phyloP scores from a whole-genome alignment of 2,797 vertebrate genomes.

The Falco cherrug region DNA sequence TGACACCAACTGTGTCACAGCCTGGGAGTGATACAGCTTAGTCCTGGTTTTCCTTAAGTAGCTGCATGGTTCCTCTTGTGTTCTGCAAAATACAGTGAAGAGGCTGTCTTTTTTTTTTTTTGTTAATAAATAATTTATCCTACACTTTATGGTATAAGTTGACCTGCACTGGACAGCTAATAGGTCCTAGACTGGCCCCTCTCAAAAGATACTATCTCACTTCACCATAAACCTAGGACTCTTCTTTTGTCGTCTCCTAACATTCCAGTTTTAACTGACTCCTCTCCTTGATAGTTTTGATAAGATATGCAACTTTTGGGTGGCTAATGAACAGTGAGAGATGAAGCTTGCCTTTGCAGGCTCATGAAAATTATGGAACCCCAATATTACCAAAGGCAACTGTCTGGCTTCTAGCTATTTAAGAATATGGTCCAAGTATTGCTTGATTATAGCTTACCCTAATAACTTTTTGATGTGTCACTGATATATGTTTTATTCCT shows the following conservation, averaged over 20 bases:
- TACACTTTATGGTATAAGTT: background rate
- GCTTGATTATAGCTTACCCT: background rate
- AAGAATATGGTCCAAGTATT: background rate
- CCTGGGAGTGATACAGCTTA: background rate
- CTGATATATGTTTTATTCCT: background rate
- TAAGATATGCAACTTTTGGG: rapidly evolving
- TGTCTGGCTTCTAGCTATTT: background rate
- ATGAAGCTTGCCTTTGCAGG: background rate
- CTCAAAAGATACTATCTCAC: background rate
- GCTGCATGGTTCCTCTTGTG: background rate
- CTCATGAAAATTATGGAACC: background rate
- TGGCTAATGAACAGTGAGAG: background rate
- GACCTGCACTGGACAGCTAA: background rate
- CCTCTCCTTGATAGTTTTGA: background rate
- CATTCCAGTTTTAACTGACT: background rate
- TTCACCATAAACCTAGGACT: background rate
- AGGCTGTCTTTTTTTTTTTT: background rate
- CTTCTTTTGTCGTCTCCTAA: background rate
- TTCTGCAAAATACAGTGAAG: background rate
- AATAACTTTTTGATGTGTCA: background rate
- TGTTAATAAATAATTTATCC: background rate
- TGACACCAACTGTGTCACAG: background rate
- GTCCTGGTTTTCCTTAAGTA: background rate
- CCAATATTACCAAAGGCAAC: background rate
- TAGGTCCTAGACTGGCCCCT: background rate